phyloP scores from a whole-genome alignment of 2,797 vertebrate genomes.

The Mycteria americana region DNA sequence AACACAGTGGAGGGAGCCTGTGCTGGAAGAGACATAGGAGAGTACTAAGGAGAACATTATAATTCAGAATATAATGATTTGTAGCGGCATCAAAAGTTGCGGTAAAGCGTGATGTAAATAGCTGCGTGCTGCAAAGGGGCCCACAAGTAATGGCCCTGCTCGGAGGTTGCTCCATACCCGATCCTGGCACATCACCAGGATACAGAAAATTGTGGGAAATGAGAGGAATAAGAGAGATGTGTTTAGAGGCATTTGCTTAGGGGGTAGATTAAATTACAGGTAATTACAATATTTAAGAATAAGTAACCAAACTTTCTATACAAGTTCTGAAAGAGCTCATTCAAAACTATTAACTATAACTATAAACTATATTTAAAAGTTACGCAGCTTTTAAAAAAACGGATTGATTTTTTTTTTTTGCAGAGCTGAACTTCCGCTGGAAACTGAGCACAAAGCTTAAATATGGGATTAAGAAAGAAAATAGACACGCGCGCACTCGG shows the following conservation, averaged over 20 bases:
- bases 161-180: neutral
- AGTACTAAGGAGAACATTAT: neutral
- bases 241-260: neutral
- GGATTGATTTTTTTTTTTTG: neutral
- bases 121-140: neutral
- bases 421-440: neutral
- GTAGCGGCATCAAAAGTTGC: neutral
- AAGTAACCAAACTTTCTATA: neutral
- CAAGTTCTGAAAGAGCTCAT: neutral
- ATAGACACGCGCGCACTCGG: accelerated
- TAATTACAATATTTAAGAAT: neutral
- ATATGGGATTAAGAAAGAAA: neutral
- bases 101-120: neutral
- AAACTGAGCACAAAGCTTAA: neutral
- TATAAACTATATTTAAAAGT: neutral
- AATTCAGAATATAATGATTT: neutral
- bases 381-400: neutral
- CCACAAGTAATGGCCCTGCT: neutral
- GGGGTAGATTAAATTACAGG: neutral
- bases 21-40: neutral
- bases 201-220: neutral
- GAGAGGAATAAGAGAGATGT: neutral
- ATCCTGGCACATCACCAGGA: neutral
- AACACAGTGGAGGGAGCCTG: accelerated
- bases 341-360: neutral